phyloP scores from a whole-genome alignment of 2,797 vertebrate genomes.

The Cossypha niveicapilla region DNA sequence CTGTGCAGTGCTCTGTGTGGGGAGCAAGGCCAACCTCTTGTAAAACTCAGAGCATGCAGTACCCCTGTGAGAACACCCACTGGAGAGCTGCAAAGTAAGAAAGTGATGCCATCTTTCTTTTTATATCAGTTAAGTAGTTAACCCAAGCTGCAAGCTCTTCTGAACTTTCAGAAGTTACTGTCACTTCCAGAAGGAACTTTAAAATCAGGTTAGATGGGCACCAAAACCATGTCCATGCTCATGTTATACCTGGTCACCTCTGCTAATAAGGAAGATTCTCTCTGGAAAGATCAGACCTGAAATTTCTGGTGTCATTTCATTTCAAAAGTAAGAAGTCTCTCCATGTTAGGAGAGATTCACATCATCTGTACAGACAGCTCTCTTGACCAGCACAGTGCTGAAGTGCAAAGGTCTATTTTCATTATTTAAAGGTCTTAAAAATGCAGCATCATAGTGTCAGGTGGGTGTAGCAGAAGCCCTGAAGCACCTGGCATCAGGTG shows the following conservation, averaged over 20 bases:
- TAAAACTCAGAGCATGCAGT: too few species aligned
- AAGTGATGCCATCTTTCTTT: neutral
- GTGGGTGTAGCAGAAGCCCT: conserved; percentile 37
- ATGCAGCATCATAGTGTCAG: conserved; percentile 36
- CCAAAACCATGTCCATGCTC: neutral
- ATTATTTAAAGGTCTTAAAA: conserved; percentile 47
- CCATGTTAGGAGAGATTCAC: neutral
- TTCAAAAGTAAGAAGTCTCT: neutral
- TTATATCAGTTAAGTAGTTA: neutral
- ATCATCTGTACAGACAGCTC: conserved; percentile 30
- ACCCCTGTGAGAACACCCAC: neutral
- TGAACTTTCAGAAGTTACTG: neutral
- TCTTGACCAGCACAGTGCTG: neutral
- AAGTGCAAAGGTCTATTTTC: conserved; percentile 38
- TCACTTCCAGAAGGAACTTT: neutral
- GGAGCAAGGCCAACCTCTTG: neutral
- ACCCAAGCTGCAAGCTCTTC: neutral
- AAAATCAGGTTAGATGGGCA: neutral
- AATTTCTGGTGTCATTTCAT: neutral
- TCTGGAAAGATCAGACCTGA: neutral
- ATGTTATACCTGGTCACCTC: neutral
- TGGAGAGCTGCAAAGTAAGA: neutral
- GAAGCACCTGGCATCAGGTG: conserved; percentile 65
- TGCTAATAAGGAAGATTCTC: neutral
- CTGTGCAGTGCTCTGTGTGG: neutral